These are phyloP conservation scores for Drosophila monieri DNA, from an alignment of 2,888 invertebrate genomes.

Conservation along the genomic window DNA sequence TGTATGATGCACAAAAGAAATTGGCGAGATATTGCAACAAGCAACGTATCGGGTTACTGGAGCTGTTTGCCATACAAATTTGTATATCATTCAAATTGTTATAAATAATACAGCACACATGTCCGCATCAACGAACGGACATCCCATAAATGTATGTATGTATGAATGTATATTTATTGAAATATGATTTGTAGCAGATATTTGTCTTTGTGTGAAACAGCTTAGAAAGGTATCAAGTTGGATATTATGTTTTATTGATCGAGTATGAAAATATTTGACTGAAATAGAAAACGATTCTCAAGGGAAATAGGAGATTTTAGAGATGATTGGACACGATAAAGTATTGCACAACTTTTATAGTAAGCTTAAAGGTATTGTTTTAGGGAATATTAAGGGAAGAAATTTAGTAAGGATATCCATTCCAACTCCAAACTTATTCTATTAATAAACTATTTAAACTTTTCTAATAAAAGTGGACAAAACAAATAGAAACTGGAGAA, in stretches of 20 bases:
- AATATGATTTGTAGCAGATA: conserved; percentile 35
- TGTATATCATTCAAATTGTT: conserved; percentile 66
- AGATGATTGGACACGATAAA: not conserved
- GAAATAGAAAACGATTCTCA: not conserved
- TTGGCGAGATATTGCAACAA: conserved; percentile 59
- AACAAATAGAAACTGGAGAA: not conserved
- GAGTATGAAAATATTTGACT: not conserved
- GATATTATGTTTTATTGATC: conserved; percentile 32
- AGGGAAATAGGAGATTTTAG: not conserved
- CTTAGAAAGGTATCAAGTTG: conserved; percentile 5
- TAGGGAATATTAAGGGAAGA: too few relatives aligned
- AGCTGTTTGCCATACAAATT: conserved; percentile 45
- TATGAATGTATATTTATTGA: conserved; percentile 18
- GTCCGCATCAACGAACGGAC: conserved; percentile 11
- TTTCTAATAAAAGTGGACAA: not conserved
- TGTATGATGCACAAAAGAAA: conserved; percentile 61
- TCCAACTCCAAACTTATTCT: too few relatives aligned
- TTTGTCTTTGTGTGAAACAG: conserved; percentile 33
- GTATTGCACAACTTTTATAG: not conserved
- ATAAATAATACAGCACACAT: conserved; percentile 52
- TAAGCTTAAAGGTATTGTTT: too few relatives aligned
- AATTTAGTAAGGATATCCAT: too few relatives aligned
- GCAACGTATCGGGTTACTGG: conserved; percentile 59
- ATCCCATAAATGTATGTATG: not conserved
- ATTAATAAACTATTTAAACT: not conserved